Conservation (phyloP, 2,888 invertebrate genomes). For the Drosophila aldrichi region DNA sequence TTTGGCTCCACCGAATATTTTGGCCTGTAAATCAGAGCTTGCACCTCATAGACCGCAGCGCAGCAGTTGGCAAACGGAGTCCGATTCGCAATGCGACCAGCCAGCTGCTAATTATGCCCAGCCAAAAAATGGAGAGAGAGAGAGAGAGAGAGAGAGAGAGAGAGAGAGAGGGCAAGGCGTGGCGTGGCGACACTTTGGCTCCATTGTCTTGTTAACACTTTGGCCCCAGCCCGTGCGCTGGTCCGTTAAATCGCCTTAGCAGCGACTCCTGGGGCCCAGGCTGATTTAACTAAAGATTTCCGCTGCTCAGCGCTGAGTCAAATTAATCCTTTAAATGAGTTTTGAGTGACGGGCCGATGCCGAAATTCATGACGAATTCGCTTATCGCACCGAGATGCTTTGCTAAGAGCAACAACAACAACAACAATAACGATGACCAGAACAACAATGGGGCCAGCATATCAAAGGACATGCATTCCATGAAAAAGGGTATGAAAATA, state of each 20-base stretch:
- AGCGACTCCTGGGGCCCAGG: neutral
- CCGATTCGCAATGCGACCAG: constrained; percentile 8
- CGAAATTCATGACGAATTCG: constrained; percentile 45
- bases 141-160: no score
- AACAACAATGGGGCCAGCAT: constrained; percentile 13
- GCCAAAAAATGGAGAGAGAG: constrained; percentile 2
- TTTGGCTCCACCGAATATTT: constrained; percentile 41
- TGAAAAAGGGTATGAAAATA: constrained; percentile 36
- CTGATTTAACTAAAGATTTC: constrained; percentile 33
- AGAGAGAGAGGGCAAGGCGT: neutral
- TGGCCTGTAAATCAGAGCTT: constrained; percentile 40
- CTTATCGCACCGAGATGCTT: constrained; percentile 26
- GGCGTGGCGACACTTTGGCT: constrained; percentile 28
- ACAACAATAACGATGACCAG: neutral
- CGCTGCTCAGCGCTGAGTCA: constrained; percentile 49
- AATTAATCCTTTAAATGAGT: constrained; percentile 74
- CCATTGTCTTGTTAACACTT: constrained; percentile 37
- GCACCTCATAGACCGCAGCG: constrained; percentile 36
- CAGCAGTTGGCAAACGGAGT: constrained; percentile 10
- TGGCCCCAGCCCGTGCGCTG: constrained; percentile 19
- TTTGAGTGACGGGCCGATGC: constrained; percentile 47
- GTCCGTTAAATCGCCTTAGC: constrained; percentile 66
- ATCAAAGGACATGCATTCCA: constrained; percentile 3
- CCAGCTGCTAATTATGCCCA: constrained; percentile 60
- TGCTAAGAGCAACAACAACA: neutral